Evolutionary conservation across 2,888 invertebrate species (phyloP).

Genomic region (Aphodius sticticus): DNA sequence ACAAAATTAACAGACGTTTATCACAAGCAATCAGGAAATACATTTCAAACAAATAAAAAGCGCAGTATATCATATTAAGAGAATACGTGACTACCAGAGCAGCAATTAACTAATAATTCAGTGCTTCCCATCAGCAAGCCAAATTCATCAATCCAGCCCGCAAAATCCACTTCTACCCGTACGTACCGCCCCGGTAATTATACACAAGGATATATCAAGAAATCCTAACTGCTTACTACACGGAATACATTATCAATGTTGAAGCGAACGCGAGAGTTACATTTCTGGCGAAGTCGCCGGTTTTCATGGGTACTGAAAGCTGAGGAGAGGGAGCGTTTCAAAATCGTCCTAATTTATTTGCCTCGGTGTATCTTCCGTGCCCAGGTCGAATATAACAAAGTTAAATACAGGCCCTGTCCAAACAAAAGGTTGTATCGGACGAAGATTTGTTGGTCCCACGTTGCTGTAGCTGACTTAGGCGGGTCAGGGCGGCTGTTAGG

Average conservation of each 20-base stretch:
- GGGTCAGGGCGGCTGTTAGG: background rate
- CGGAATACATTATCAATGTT: background rate
- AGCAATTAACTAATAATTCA: background rate
- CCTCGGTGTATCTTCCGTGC: slow-evolving; percentile 49
- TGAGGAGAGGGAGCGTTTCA: slow-evolving; percentile 15
- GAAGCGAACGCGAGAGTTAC: background rate
- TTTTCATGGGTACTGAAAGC: slow-evolving; percentile 7
- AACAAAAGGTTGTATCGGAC: slow-evolving; percentile 51
- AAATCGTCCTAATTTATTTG: slow-evolving; percentile 52
- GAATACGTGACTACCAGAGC: background rate
- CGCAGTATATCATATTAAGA: too few species aligned
- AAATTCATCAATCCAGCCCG: background rate
- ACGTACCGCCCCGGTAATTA: background rate
- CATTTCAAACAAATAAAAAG: too few species aligned
- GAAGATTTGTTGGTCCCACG: slow-evolving; percentile 51
- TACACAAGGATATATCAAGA: background rate
- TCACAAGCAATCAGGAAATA: too few species aligned
- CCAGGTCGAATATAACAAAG: slow-evolving; percentile 54
- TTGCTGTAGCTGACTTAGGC: background rate
- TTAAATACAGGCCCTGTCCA: slow-evolving; percentile 54
- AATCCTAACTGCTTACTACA: background rate
- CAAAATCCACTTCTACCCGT: background rate
- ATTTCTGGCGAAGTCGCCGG: background rate
- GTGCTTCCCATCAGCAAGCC: background rate
- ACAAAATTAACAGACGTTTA: too few species aligned